A percentile compares a stretch with the other conserved stretches of the same genome.
Conservation (phyloP, 1,140 invertebrate genomes). For the Aphelenchoides avenae region DNA sequence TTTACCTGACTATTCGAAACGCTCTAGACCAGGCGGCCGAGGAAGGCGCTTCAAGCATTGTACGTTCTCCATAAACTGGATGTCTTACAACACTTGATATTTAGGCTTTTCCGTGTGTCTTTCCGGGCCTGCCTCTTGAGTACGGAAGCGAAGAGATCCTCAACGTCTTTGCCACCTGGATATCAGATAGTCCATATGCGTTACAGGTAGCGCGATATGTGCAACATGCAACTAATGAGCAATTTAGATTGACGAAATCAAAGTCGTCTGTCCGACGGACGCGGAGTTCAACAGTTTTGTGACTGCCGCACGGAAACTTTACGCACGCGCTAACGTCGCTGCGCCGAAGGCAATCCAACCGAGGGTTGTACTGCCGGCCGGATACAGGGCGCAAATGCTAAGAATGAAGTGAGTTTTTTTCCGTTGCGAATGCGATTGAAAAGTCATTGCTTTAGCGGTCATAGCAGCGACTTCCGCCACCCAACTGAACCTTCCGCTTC, state of each 20-base stretch:
- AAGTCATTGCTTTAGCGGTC: too few relatives aligned
- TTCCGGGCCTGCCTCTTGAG: constrained; percentile 22
- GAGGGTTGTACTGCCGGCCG: too few relatives aligned
- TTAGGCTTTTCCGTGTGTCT: constrained; percentile 38
- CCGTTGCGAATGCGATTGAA: too few relatives aligned
- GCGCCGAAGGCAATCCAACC: too few relatives aligned
- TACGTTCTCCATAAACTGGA: constrained; percentile 1
- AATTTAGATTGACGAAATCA: constrained; percentile 32
- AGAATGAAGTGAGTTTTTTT: too few relatives aligned
- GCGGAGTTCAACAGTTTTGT: constrained; percentile 8
- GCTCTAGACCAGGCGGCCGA: constrained; percentile 31
- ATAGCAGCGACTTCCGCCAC: too few relatives aligned
- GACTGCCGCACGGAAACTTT: constrained; percentile 12
- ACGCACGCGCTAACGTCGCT: too few relatives aligned
- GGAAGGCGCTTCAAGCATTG: constrained; percentile 37
- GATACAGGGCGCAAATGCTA: too few relatives aligned
- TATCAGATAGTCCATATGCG: constrained; percentile 28
- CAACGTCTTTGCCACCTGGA: constrained; percentile 39
- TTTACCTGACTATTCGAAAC: constrained; percentile 37
- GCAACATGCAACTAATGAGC: too few relatives aligned
- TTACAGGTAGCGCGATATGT: too few relatives aligned
- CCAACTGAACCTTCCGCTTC: too few relatives aligned
- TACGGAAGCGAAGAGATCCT: constrained; percentile 29
- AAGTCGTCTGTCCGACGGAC: constrained; percentile 38
- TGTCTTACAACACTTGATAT: constrained; percentile 1